These are phyloP conservation scores for Synergus laeviventris DNA, from an alignment of 2,888 invertebrate genomes.

Conservation along the genomic window DNA sequence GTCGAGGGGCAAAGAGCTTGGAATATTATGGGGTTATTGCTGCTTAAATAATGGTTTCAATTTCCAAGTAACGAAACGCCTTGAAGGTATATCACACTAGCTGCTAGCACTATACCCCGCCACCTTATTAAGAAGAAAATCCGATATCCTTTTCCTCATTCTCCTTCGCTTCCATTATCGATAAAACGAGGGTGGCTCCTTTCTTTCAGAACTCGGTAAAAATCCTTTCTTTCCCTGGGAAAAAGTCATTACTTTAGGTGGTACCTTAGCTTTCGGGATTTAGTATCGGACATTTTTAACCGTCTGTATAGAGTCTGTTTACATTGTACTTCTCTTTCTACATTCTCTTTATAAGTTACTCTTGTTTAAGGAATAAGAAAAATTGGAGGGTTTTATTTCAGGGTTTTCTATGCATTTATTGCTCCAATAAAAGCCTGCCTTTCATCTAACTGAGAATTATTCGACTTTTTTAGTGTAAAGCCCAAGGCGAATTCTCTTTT, in stretches of 20 bases:
- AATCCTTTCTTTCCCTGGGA: constrained; percentile 28
- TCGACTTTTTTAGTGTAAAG: neutral
- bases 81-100: constrained; percentile 37
- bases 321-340: constrained; percentile 18
- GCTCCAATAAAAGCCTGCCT: neutral
- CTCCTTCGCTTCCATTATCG: constrained; percentile 36
- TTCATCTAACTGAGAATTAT: no score
- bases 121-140: constrained; percentile 40
- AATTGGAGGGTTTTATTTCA: neutral
- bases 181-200: constrained; percentile 30
- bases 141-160: constrained; percentile 31
- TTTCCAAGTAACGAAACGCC: constrained; percentile 34
- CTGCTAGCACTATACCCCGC: constrained; percentile 20
- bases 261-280: constrained; percentile 27
- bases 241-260: constrained; percentile 38
- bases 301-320: constrained; percentile 6
- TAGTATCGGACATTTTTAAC: constrained; percentile 34
- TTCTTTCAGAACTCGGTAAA: constrained; percentile 23
- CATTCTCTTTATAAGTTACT: neutral
- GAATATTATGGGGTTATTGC: constrained; percentile 32
- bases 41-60: constrained; percentile 40
- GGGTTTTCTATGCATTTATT: constrained; percentile 1
- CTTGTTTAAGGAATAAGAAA: constrained; percentile 26
- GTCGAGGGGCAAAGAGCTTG: neutral
- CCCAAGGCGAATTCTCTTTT: neutral